Evolutionary conservation across 2,797 vertebrate genomes (phyloP).

Genomic region (Oreonectes daqikongensis): DNA sequence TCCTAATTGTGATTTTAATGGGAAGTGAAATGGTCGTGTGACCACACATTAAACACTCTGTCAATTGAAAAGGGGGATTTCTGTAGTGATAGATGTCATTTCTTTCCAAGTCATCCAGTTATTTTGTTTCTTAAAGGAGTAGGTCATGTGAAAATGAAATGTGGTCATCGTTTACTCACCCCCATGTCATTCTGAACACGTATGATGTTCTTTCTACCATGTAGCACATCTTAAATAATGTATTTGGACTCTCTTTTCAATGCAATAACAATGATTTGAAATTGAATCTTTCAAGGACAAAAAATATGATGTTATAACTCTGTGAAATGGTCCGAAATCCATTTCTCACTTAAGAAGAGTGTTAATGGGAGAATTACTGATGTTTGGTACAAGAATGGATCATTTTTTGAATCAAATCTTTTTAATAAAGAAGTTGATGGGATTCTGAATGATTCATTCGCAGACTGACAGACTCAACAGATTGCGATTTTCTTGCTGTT

Average conservation of each 20-base stretch:
- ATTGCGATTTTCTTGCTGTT: too few relatives aligned
- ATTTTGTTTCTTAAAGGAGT: not conserved
- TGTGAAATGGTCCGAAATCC: not conserved
- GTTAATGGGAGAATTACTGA: too few relatives aligned
- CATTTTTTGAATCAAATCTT: too few relatives aligned
- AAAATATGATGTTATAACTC: not conserved
- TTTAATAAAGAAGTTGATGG: too few relatives aligned
- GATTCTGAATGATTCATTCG: too few relatives aligned
- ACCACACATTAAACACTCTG: constrained; percentile 18
- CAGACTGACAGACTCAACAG: too few relatives aligned
- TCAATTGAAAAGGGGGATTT: constrained; percentile 7
- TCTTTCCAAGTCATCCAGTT: not conserved
- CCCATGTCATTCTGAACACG: not conserved
- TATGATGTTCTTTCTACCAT: not conserved
- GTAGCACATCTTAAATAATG: not conserved
- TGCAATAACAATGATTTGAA: not conserved
- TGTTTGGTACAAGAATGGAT: too few relatives aligned
- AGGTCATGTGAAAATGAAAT: not conserved
- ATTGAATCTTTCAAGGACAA: not conserved
- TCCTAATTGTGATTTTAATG: constrained; percentile 39
- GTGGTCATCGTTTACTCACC: constrained; percentile 8
- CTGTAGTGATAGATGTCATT: not conserved
- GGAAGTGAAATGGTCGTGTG: constrained; percentile 27
- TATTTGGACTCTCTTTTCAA: not conserved
- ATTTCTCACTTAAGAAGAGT: too few relatives aligned